Base-by-base conservation (phyloP, 64 coral and sea anemone genomes). In the Stylophora pistillata region DNA sequence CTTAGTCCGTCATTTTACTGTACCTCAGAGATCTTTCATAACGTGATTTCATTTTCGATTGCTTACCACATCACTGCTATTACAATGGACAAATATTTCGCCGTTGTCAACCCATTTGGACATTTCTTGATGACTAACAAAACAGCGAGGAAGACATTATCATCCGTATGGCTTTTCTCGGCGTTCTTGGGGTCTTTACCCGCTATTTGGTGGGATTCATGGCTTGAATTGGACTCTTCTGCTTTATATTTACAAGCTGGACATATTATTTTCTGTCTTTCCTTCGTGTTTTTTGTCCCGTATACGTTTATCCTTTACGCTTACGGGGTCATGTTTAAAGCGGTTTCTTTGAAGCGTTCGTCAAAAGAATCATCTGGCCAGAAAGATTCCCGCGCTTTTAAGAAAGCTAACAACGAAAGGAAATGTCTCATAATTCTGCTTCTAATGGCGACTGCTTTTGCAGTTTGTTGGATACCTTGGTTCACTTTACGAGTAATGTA, bases 41-140 rank as follows among this genome's bases (percentile, higher is more conserved):
- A 84, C 23, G 23, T 84, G 32, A 53, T 69, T 33, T 68, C 80
- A n/a, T 69, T 41, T 69, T 84, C 80, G 28, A 63, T 84, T 12
- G 80, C 80, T n/a, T 84, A 84, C n/a, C 80, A 84, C 59, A 84
- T 84, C 41, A 84, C 80, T 15, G 61, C 62, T 27, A 37, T 84
- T 27, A 84, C 80, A 0, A 37, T 23, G 14, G 80, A 84, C 0
- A 84, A 84, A 23, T 84, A 84, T 16, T 32, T 84, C 18, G 80
- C 80, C 25, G 60, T 84, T 15, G 80, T 84, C 20, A 84, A 84
- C 21, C 80, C 80, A 0, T 84, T 84, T 84, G 80, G 61, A 3
- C 80, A 60, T 1, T 69, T 52, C 61, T 69, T 84, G 80, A 84
- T 63, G 61, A 84, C 61, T 23, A 69, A 68, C 17, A 84, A 84